A percentile compares a stretch with the other conserved stretches of the same genome.
phyloP scores from a whole-genome alignment of 2,888 invertebrate species.

The Cephalotes varians region DNA sequence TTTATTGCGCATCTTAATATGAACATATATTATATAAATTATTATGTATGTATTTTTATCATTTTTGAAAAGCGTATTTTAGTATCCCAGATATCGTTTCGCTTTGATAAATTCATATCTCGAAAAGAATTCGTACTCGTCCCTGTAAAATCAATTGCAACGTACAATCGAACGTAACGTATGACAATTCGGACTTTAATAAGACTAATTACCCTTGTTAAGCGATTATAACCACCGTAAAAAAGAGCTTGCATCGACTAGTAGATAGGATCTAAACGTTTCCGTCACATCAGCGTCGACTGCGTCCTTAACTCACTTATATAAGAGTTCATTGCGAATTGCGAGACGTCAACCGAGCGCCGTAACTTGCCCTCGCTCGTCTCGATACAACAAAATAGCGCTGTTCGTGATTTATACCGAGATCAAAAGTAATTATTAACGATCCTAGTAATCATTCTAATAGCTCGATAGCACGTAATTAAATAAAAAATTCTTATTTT shows the following conservation, averaged over 20 bases:
- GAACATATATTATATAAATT: neutral
- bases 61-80: neutral
- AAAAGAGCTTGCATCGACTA: constrained; percentile 39
- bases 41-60: neutral
- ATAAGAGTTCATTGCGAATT: constrained; percentile 55
- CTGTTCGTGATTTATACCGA: constrained; percentile 12
- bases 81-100: neutral
- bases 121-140: neutral
- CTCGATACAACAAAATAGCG: constrained; percentile 16
- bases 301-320: constrained; percentile 60
- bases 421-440: neutral
- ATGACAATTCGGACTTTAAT: constrained; percentile 46
- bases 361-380: constrained; percentile 33
- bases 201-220: constrained; percentile 63
- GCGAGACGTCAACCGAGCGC: constrained; percentile 42
- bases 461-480: neutral
- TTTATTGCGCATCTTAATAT: neutral
- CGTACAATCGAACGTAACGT: too few relatives aligned
- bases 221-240: constrained; percentile 53
- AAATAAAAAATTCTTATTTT: neutral
- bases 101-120: neutral
- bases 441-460: neutral
- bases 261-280: constrained; percentile 64
- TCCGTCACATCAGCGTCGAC: constrained; percentile 67
- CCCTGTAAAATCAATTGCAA: constrained; percentile 29